These are phyloP conservation scores for Oligia fasciuncula DNA, from an alignment of 2,888 invertebrate species.

Conservation along the genomic window DNA sequence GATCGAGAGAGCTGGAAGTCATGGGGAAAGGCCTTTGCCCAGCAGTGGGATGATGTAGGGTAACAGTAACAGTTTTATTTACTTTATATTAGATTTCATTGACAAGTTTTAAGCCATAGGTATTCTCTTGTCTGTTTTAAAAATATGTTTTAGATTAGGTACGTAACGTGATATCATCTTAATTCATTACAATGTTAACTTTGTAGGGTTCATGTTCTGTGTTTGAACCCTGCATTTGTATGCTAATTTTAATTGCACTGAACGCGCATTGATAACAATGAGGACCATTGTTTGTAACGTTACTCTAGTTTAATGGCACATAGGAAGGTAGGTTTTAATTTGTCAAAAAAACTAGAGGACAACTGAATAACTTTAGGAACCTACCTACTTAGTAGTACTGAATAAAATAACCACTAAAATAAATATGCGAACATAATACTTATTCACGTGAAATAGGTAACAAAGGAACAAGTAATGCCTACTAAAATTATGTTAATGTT, in stretches of 20 bases:
- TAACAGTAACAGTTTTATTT: not conserved
- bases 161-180: constrained; percentile 13
- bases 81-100: not conserved
- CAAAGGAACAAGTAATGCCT: not conserved
- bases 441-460: not conserved
- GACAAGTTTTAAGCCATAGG: not conserved
- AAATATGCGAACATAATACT: too few species aligned
- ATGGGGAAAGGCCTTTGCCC: not conserved
- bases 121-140: not conserved
- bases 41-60: not conserved
- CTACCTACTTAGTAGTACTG: not conserved
- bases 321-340: constrained; percentile 6
- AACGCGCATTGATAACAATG: constrained; percentile 26
- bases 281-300: constrained; percentile 18
- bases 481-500: not conserved
- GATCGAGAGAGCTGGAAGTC: not conserved
- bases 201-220: constrained; percentile 42
- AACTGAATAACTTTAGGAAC: not conserved
- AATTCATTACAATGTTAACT: not conserved
- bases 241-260: constrained; percentile 55
- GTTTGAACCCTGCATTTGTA: constrained; percentile 42
- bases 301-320: constrained; percentile 17
- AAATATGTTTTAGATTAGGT: constrained; percentile 16
- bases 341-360: constrained; percentile 16
- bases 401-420: too few species aligned